These are phyloP conservation scores for Papilio polytes DNA, from an alignment of 1,140 invertebrate genomes.

Conservation along the genomic window DNA sequence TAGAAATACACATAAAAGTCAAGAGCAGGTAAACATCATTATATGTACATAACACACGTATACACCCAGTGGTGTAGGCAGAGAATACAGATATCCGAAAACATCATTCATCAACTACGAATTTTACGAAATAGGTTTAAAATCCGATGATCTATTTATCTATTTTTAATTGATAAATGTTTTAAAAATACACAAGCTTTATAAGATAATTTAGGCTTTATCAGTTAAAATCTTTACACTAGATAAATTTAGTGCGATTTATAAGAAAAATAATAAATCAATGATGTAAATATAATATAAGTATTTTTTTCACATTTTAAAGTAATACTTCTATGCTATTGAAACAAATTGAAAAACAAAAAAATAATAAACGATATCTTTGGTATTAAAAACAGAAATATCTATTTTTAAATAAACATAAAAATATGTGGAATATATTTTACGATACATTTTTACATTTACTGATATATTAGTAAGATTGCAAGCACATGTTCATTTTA, in stretches of 20 bases:
- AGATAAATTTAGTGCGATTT: neutral
- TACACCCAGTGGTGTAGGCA: neutral
- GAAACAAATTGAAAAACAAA: neutral
- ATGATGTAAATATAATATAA: no score
- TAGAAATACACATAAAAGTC: neutral
- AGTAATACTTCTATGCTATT: neutral
- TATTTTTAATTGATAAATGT: neutral
- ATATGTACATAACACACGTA: neutral
- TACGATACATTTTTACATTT: neutral
- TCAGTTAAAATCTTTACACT: neutral
- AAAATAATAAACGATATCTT: neutral
- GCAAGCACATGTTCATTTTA: neutral
- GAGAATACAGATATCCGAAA: neutral
- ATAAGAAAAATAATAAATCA: neutral
- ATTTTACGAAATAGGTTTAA: neutral
- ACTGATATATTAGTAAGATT: neutral
- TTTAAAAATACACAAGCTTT: neutral
- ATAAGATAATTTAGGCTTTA: conserved; percentile 2
- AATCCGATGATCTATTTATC: neutral
- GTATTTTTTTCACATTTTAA: no score
- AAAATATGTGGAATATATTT: neutral
- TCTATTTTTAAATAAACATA: neutral
- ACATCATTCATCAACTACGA: neutral
- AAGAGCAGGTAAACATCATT: neutral
- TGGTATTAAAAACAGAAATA: neutral